Evolutionary conservation across 2,888 invertebrate genomes (phyloP).

Genomic region (Rhagium mordax): DNA sequence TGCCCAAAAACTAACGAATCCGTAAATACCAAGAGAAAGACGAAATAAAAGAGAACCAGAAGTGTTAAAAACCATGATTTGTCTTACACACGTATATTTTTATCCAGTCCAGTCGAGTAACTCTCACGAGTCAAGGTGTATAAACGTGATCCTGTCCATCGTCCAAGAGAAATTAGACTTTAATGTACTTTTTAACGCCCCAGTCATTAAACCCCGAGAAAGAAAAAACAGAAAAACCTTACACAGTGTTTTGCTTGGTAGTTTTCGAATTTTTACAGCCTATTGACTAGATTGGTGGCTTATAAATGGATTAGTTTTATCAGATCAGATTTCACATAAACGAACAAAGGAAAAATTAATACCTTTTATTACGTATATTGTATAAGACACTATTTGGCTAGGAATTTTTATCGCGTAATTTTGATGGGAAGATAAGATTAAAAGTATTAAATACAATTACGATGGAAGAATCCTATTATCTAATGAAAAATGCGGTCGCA

Average conservation of each 20-base stretch:
- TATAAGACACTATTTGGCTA: background rate
- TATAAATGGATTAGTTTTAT: constrained; percentile 20
- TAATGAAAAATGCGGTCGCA: constrained; percentile 17
- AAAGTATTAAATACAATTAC: constrained; percentile 8
- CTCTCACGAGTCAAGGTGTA: background rate
- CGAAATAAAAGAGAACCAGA: background rate
- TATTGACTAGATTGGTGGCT: background rate
- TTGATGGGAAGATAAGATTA: constrained; percentile 15
- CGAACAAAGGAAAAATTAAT: constrained; percentile 21
- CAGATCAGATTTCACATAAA: constrained; percentile 9
- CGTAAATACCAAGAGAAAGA: background rate
- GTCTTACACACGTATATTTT: background rate
- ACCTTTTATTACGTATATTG: constrained; percentile 18
- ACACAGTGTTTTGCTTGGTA: background rate
- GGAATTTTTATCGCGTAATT: constrained; percentile 16
- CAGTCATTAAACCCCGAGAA: background rate
- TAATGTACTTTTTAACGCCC: constrained; percentile 27
- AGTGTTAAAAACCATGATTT: background rate
- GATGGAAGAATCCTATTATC: constrained; percentile 16
- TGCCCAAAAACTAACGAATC: background rate
- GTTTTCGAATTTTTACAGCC: constrained; percentile 12
- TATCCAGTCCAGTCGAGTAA: background rate
- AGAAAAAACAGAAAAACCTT: background rate
- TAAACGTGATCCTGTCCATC: background rate
- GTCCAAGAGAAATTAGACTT: constrained; percentile 24